Evolutionary conservation across 2,113 vertebrate species (phyloP).

Genomic region (Chitala chitala): DNA sequence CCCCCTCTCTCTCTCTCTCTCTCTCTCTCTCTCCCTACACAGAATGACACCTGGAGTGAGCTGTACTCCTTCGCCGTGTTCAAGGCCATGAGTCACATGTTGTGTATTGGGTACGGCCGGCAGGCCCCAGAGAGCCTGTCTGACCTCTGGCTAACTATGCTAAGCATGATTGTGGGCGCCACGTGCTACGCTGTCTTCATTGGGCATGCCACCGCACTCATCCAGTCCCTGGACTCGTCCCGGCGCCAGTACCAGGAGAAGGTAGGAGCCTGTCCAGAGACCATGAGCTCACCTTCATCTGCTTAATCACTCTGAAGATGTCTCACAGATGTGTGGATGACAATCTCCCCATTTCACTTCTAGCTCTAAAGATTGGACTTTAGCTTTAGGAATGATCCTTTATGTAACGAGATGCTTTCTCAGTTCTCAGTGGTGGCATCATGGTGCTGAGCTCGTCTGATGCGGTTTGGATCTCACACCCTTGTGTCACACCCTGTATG

Average conservation of each 20-base stretch:
- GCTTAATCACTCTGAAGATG: too few species aligned
- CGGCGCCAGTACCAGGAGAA: conserved; percentile 90
- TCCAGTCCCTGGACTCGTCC: conserved; percentile 88
- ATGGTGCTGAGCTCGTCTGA: too few species aligned
- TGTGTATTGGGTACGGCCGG: conserved; percentile 92
- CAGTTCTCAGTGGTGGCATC: too few species aligned
- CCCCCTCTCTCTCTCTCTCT: conserved; percentile 34
- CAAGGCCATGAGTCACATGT: conserved; percentile 99
- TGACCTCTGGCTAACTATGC: conserved; percentile 96
- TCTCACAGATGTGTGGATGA: too few species aligned
- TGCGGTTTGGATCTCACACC: too few species aligned
- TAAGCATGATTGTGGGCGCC: conserved; percentile 97
- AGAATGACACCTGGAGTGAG: conserved; percentile 97
- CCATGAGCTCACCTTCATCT: not conserved
- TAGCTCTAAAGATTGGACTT: too few species aligned
- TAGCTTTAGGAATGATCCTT: too few species aligned
- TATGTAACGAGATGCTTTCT: too few species aligned
- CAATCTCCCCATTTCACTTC: too few species aligned
- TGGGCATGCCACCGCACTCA: conserved; percentile 84
- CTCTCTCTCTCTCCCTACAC: conserved; percentile 25
- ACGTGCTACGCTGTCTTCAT: conserved; percentile 93
- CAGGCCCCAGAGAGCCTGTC: conserved; percentile 94
- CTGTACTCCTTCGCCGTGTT: conserved; percentile 94
- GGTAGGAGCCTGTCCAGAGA: conserved; percentile 56
- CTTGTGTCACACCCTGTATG: too few species aligned